phyloP scores from a whole-genome alignment of 2,888 invertebrate species.

The Drosophila tripunctata region DNA sequence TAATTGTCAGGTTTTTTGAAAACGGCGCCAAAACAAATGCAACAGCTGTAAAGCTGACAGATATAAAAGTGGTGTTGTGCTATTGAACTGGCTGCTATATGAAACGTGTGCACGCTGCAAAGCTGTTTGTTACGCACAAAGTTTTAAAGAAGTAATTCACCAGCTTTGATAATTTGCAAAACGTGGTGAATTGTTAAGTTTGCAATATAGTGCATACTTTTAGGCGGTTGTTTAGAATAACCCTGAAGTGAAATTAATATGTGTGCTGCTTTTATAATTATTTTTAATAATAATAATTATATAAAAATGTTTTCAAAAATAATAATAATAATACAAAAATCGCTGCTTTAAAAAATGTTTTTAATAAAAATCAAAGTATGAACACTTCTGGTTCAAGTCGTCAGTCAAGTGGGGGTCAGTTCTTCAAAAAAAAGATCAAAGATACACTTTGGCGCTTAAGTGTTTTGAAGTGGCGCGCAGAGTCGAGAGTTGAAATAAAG shows the following conservation, averaged over 20 bases:
- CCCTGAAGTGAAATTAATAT: too few species aligned
- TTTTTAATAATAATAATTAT: neutral
- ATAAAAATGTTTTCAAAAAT: neutral
- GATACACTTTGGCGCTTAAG: constrained; percentile 75
- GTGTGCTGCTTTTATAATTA: too few species aligned
- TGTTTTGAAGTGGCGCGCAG: constrained; percentile 59
- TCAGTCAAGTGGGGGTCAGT: constrained; percentile 75
- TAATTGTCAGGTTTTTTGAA: neutral
- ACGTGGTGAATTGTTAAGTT: neutral
- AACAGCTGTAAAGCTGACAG: neutral
- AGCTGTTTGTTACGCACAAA: neutral
- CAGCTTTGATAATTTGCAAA: neutral
- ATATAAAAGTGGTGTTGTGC: too few species aligned
- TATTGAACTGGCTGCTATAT: neutral
- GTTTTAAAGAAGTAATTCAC: neutral
- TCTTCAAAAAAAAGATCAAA: constrained; percentile 66
- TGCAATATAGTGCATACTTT: neutral
- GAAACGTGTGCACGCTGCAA: neutral
- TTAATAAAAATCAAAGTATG: neutral
- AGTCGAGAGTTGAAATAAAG: constrained; percentile 44
- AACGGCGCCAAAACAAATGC: neutral
- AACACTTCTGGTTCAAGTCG: constrained; percentile 42
- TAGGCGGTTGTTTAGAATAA: too few species aligned
- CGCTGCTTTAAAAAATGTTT: neutral
- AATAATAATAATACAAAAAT: neutral